Base-by-base conservation (phyloP, 1,140 invertebrate genomes). In the Vollenhovia emeryi region DNA sequence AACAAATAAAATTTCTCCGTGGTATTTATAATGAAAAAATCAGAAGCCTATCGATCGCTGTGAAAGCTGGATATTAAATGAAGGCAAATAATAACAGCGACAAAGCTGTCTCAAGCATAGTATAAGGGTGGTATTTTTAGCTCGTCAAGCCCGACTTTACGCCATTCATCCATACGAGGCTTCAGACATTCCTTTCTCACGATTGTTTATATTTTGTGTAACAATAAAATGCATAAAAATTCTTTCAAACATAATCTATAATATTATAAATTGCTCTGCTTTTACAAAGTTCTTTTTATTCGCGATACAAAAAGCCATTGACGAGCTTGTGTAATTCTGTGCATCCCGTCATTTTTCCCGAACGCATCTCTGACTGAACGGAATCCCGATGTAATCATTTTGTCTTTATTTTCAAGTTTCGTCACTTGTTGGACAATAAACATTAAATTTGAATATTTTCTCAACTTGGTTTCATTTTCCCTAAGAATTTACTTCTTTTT, bases 1-100 rank as follows among this genome's bases (percentile, higher is more conserved):
- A 15, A 8, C 5, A 57, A 75, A 59, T 43, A 60, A 76, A 76
- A 62, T 76, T n/a, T 45, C 18, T 13, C 27, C 3, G 15, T 5
- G 62, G 48, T 76, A 48, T 68, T 79, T 43, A 40, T 68, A 55
- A 52, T 52, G n/a, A 43, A 48, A 36, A 48, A 76, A 64, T 64
- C 30, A 50, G 13, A 76, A 60, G 5, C 8, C 27, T 33, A 78
- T 78, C 43, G 45, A 66, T 52, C 43, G 30, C 43, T 55, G 2
- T 24, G 21, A 59, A 75, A 75, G 55, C 33, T 79, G 43, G 8
- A 66, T 64, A 79, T 79, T 66, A 79, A 52, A 79, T 66, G 33
- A 66, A 13, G 59, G 18, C 30, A 78, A 52, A 66, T 78, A 66
- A 66, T 66, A 68, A 48, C 33, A 27, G 30, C 21, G 45, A 79